Evolutionary conservation across 2,888 invertebrate genomes (phyloP), one percentile per base, ranked within the genome.

Genomic region (Syrphus vitripennis): DNA sequence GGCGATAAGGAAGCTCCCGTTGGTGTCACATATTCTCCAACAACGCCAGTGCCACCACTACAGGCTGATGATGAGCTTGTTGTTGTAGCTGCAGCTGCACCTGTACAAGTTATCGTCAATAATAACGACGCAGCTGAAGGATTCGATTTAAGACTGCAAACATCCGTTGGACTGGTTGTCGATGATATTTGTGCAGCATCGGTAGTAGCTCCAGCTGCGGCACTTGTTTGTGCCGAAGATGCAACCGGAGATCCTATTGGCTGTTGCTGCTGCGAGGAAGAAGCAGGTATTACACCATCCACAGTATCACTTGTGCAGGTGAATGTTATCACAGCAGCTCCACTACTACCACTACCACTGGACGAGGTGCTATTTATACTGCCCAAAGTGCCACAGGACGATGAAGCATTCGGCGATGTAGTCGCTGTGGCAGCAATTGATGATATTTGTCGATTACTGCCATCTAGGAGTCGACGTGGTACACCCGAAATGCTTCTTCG

Each of bases 401-500:
- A 87, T 78, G 88, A 88, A 37, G 88, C 81, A 57, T 81, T 89
- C 45, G 89, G 83, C 26, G 90, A 88, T 74, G 89, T 88, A 79
- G 88, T 87, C 72, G 90, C 89, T 83, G 89, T 89, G 29, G 88
- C 88, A 82, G 90, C 89, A 80, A 90, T 89, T 50, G 90, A 90
- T 50, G 90, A 89, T 76, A 91, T 89, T 88, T 90, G 91, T 37
- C 91, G 89, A 88, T 90, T 90, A 87, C 90, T 91, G 87, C 91
- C 91, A 88, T 93, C 93, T 65, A 93, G 90, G 42, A 93, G 89
- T 37, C 93, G 93, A 84, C 93, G 91, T 65, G 92, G 92, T 76
- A 93, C 92, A 84, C 93, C 92, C 83, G 92, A 91, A 88, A 92
- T 91, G 89, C 91, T 92, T 89, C 92, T 92, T n/a, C n/a, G n/a